These are phyloP conservation scores for Conopomorpha cramerella DNA, from an alignment of 1,140 invertebrate species.

Conservation along the genomic window DNA sequence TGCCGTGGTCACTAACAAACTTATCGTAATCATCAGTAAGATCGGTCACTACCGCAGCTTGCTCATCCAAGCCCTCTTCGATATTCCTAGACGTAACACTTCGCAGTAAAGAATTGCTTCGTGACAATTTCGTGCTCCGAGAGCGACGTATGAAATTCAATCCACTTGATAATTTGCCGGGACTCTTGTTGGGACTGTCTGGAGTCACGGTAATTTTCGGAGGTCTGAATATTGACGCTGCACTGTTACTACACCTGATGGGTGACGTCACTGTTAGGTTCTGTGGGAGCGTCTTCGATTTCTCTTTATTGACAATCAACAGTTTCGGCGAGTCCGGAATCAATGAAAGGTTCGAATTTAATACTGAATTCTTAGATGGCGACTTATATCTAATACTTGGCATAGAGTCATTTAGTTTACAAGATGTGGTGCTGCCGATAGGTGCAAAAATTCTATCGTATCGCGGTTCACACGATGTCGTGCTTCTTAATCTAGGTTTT, in stretches of 20 bases:
- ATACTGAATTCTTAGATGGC: slow-evolving; percentile 29
- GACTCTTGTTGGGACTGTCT: slow-evolving; percentile 48
- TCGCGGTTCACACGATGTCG: slow-evolving; percentile 42
- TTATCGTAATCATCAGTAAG: slow-evolving; percentile 43
- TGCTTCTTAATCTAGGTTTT: slow-evolving; percentile 38
- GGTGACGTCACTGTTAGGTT: slow-evolving; percentile 50
- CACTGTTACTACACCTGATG: slow-evolving; percentile 43
- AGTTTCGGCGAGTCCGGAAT: slow-evolving; percentile 47
- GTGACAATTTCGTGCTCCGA: slow-evolving; percentile 71
- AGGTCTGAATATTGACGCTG: slow-evolving; percentile 50
- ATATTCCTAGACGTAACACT: slow-evolving; percentile 47
- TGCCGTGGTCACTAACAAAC: slow-evolving; percentile 41
- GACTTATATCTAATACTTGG: slow-evolving; percentile 28
- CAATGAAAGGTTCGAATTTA: slow-evolving; percentile 49
- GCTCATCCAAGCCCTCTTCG: slow-evolving; percentile 41
- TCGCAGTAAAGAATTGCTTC: slow-evolving; percentile 65
- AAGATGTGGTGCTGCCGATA: slow-evolving; percentile 33
- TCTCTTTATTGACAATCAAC: slow-evolving; percentile 50
- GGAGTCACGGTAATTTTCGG: slow-evolving; percentile 46
- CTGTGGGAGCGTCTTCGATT: slow-evolving; percentile 64
- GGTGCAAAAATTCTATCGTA: slow-evolving; percentile 47
- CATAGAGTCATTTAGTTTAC: slow-evolving; percentile 38
- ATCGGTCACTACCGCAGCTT: slow-evolving; percentile 31
- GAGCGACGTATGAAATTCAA: slow-evolving; percentile 68
- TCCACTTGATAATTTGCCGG: slow-evolving; percentile 57